Base-by-base conservation (phyloP, 1,140 invertebrate genomes). In the Cydia strobilella region DNA sequence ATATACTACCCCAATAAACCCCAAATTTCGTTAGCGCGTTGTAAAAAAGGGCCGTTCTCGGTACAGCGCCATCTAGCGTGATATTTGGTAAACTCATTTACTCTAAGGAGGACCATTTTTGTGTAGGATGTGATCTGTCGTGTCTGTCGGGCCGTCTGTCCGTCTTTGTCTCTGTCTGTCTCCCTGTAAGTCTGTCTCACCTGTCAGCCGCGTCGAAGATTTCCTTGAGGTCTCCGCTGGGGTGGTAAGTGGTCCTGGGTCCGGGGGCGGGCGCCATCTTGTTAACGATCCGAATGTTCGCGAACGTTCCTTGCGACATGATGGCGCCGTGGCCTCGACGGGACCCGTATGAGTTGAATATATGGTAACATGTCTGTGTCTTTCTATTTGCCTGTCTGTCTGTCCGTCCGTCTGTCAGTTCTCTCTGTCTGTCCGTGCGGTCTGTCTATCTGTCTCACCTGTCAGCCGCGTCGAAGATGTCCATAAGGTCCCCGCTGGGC, bases 331-430 rank as follows among this genome's bases (percentile, higher is more conserved):
- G 98, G 42, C 99, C 99, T 84, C 99, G 95, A 15, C 99, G 95
- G 1, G 98, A 98, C 0, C 99, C 99, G 93, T 99, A 99, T 0
- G 98, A 99, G 93, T 99, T 99, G 89, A 99, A 99, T n/a, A n/a
- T n/a, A n/a, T n/a, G n/a, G n/a, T n/a, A n/a, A n/a, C n/a, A n/a
- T n/a, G n/a, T n/a, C n/a, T n/a, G n/a, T n/a, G n/a, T n/a, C n/a
- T n/a, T n/a, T n/a, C n/a, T n/a, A n/a, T n/a, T n/a, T n/a, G n/a
- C n/a, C n/a, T n/a, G n/a, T n/a, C n/a, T n/a, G n/a, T n/a, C n/a
- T n/a, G 51, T 59, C 51, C 3, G 45, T 31, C 31, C 1, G 31
- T 31, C 31, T 31, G 31, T 31, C 31, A 31, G 31, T 31, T 31
- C 5, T 31, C 45, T 54, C 15, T 54, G n/a, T 54, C 51, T 54